Conservation (phyloP, 2,888 invertebrate genomes). For the Platerodrilus igneus region DNA sequence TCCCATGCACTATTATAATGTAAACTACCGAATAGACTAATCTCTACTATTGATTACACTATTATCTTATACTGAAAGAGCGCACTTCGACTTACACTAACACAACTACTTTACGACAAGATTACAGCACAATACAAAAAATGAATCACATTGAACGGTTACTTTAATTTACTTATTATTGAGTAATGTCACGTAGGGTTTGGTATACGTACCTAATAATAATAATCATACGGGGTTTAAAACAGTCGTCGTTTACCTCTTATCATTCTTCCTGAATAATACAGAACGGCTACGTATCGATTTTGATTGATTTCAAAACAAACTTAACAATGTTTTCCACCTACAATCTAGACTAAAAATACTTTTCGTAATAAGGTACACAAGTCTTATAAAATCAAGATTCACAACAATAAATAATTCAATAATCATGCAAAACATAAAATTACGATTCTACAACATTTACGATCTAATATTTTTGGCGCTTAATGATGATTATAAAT, state of each 20-base stretch:
- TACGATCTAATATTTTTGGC: constrained; percentile 49
- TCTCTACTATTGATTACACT: too few relatives aligned
- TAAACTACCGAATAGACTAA: too few relatives aligned
- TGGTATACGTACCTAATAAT: constrained; percentile 34
- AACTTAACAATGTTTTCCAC: constrained; percentile 26
- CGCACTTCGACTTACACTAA: too few relatives aligned
- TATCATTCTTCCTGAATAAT: too few relatives aligned
- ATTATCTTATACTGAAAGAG: constrained; percentile 8
- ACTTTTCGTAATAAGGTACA: constrained; percentile 20
- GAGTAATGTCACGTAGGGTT: constrained; percentile 37
- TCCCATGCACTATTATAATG: too few relatives aligned
- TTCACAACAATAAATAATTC: constrained; percentile 19
- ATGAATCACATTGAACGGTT: constrained; percentile 24
- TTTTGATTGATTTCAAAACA: constrained; percentile 21
- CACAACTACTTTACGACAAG: constrained; percentile 44
- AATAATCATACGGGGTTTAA: constrained; percentile 38
- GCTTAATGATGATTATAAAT: constrained; percentile 40
- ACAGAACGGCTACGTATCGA: too few relatives aligned
- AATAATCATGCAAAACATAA: constrained; percentile 22
- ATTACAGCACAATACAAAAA: constrained; percentile 45
- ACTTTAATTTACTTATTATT: too few relatives aligned
- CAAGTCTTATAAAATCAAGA: constrained; percentile 19
- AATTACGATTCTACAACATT: constrained; percentile 41
- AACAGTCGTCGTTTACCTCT: constrained; percentile 41
- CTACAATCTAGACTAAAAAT: constrained; percentile 10